phyloP scores from a whole-genome alignment of 1,140 invertebrate species.

The Brevipalpus yothersi region DNA sequence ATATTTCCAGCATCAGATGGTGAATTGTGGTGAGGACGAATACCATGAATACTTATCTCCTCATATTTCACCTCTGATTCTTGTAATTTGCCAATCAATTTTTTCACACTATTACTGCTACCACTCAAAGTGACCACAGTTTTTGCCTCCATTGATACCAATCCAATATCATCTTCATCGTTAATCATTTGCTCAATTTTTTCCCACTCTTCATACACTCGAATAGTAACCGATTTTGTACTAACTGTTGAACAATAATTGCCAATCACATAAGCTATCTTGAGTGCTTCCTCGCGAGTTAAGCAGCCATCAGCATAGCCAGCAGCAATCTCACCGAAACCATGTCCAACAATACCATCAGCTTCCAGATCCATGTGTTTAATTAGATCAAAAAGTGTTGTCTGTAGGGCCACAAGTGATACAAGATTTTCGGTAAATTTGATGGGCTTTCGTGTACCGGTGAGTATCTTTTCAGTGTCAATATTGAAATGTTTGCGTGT shows the following conservation, averaged over 20 bases:
- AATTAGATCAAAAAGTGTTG: conserved; percentile 66
- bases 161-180: too few species aligned
- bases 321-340: conserved; percentile 41
- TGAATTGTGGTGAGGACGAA: too few species aligned
- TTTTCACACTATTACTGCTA: too few species aligned
- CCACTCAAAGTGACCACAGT: too few species aligned
- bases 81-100: too few species aligned
- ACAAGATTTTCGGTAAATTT: conserved; percentile 53
- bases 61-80: conserved; percentile 42
- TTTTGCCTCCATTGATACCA: too few species aligned
- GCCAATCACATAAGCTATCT: conserved; percentile 24
- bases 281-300: conserved; percentile 26
- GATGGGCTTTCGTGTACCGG: neutral
- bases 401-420: conserved; percentile 77
- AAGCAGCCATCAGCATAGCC: conserved; percentile 30
- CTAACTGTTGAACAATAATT: neutral
- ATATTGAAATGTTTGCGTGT: neutral
- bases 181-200: conserved; percentile 28
- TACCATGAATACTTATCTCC: conserved; percentile 13
- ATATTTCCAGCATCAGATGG: too few species aligned
- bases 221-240: conserved; percentile 46
- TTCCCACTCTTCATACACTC: conserved; percentile 54
- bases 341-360: conserved; percentile 85
- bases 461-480: conserved; percentile 3
- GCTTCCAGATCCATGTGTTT: conserved; percentile 45